A percentile compares a stretch with the other conserved stretches of the same genome.
Conservation (phyloP, 1,140 invertebrate species). For the Bombus pascuorum region DNA sequence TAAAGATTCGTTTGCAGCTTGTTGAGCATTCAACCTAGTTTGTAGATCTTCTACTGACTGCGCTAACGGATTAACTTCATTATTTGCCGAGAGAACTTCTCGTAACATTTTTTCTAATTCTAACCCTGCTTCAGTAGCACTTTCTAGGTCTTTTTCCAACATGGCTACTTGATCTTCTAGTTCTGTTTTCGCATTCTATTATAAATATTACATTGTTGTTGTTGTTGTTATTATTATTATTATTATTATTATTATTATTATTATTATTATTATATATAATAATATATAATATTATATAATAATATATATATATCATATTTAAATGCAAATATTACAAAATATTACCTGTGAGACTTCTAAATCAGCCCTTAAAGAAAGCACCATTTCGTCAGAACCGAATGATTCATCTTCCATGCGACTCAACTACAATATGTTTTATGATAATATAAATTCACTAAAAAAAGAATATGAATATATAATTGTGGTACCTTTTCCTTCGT, state of each 20-base stretch:
- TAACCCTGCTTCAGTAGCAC: conserved; percentile 85
- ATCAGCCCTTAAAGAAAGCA: conserved; percentile 76
- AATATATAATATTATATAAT: too few species aligned
- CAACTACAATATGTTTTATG: conserved; percentile 72
- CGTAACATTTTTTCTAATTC: conserved; percentile 86
- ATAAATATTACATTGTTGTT: conserved; percentile 15
- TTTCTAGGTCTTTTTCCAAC: conserved; percentile 86
- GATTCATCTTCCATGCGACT: conserved; percentile 86
- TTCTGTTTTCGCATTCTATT: conserved; percentile 77
- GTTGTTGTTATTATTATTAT: not conserved
- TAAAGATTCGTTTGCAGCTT: conserved; percentile 81
- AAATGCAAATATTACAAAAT: not conserved
- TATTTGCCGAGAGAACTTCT: conserved; percentile 85
- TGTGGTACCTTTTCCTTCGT: conserved; percentile 85
- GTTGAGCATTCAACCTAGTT: conserved; percentile 85
- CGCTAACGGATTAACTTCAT: conserved; percentile 84
- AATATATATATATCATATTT: not conserved
- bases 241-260: not conserved
- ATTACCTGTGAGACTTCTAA: conserved; percentile 75
- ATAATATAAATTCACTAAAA: conserved; percentile 10
- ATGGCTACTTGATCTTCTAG: conserved; percentile 84
- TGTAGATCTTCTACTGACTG: conserved; percentile 86
- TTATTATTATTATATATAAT: too few species aligned
- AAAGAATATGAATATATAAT: conserved; percentile 27
- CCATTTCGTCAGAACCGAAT: conserved; percentile 88